Evolutionary conservation across 2,797 vertebrate species (phyloP), one percentile per base, ranked within the genome.

Genomic region (Natrix natrix): DNA sequence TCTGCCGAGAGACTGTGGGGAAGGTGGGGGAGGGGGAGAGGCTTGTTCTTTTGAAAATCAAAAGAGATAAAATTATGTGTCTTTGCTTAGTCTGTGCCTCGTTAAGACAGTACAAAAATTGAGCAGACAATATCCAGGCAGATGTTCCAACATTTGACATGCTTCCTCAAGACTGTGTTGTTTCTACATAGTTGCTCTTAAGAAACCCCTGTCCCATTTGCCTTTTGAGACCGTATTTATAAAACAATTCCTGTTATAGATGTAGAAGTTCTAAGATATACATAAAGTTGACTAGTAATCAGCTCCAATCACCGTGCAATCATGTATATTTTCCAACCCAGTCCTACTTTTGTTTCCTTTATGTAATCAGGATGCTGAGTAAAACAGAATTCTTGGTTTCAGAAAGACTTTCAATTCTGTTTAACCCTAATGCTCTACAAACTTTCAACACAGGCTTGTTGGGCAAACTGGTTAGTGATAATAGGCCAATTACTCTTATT

Each of bases 1-100:
- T 93, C 96, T 97, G 96, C 96, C 95, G 94, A 96, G 93, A 83
- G 20, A 17, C 24, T 0, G 17, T 11, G 37, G 26, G 69, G 32
- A 17, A 61, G 14, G 8, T 37, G 32, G 32, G 32, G 32, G 32
- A 37, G 32, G 32, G 94, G 48, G 48, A 48, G 32, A 37, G 96
- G 95, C 90, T 91, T 78, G 69, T 4, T 22, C 92, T 95, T 95
- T 95, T 93, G 94, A 93, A 96, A 96, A 95, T 91, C 57, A 92
- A 89, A 90, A 88, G 16, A 93, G 94, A 91, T 95, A 93, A 95
- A 90, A 94, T 93, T 93, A 11, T 83, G 63, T 91, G 91, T 92
- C 89, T 92, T 95, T 93, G 95, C 94, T 59, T 86, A 90, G 60
- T 63, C 87, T 97, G 91, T 5, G 17, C 74, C 74, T 83, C 0